Conservation (phyloP, 2,113 vertebrate genomes). For the Elachura formosa region DNA sequence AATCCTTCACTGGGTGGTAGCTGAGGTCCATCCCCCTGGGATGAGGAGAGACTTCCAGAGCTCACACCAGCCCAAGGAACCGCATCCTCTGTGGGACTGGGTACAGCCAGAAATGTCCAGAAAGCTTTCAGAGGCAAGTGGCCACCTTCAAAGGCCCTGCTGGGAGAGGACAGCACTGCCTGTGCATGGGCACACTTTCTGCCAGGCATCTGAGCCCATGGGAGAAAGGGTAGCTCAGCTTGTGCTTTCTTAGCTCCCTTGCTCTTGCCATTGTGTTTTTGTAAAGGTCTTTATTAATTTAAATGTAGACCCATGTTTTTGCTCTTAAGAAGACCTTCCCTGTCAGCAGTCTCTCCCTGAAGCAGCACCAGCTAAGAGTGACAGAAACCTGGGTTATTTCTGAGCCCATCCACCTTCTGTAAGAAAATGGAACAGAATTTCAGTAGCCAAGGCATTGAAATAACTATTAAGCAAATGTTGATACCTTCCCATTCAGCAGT, state of each 20-base stretch:
- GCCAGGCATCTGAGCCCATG: accelerated
- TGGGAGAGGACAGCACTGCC: not conserved
- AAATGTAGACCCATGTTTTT: not conserved
- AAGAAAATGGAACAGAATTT: not conserved
- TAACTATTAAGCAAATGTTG: not conserved
- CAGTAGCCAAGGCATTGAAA: not conserved
- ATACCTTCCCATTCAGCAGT: not conserved
- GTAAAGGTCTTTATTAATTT: conserved; percentile 24
- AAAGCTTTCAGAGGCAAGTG: not conserved
- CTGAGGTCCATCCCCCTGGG: not conserved
- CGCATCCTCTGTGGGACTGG: not conserved
- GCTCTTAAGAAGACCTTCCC: not conserved
- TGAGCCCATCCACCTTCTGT: not conserved
- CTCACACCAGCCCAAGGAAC: not conserved
- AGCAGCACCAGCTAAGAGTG: not conserved
- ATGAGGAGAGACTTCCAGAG: not conserved
- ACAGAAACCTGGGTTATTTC: not conserved
- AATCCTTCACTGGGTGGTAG: not conserved
- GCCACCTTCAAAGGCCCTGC: not conserved
- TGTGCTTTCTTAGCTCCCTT: not conserved
- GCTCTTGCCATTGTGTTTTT: not conserved
- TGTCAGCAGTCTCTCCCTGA: not conserved
- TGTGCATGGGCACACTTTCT: not conserved
- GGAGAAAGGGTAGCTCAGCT: not conserved
- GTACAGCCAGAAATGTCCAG: not conserved